Conservation (phyloP, 2,888 invertebrate genomes). For the Dynastes grantii region DNA sequence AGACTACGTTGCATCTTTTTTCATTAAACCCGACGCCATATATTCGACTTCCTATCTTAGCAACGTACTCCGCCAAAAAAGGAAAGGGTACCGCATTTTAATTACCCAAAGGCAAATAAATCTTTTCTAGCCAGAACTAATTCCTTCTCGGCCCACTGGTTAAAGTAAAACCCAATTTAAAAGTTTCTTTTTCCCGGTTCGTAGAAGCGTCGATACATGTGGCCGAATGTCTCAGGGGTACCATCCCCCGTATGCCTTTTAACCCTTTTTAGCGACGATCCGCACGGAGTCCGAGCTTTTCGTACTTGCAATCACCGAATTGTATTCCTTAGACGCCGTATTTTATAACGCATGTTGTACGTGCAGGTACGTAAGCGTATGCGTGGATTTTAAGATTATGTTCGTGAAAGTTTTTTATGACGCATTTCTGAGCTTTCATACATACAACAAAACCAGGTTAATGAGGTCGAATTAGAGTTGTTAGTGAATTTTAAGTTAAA, state of each 20-base stretch:
- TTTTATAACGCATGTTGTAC: not conserved
- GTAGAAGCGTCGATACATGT: slow-evolving; percentile 30
- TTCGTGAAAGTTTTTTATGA: not conserved
- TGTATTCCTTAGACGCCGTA: slow-evolving; percentile 21
- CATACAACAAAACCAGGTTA: not conserved
- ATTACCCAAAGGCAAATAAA: slow-evolving; percentile 38
- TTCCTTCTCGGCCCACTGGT: slow-evolving; percentile 29
- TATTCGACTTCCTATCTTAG: not conserved
- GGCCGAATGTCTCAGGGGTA: slow-evolving; percentile 29
- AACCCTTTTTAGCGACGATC: slow-evolving; percentile 15
- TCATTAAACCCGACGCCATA: not conserved
- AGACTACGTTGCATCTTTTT: not conserved
- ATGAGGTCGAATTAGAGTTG: slow-evolving; percentile 7
- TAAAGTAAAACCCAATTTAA: slow-evolving; percentile 42
- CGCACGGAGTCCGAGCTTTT: not conserved
- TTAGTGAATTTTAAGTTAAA: not conserved
- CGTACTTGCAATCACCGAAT: slow-evolving; percentile 3
- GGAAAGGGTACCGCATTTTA: slow-evolving; percentile 27
- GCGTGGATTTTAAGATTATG: slow-evolving; percentile 19
- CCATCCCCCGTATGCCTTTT: slow-evolving; percentile 30
- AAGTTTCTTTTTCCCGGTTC: slow-evolving; percentile 25
- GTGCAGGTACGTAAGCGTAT: not conserved
- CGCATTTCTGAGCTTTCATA: not conserved
- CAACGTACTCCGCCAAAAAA: not conserved
- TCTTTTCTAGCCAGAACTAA: slow-evolving; percentile 28